These are phyloP conservation scores for Suricata suricatta DNA, from an alignment of 2,113 vertebrate species.

Conservation along the genomic window DNA sequence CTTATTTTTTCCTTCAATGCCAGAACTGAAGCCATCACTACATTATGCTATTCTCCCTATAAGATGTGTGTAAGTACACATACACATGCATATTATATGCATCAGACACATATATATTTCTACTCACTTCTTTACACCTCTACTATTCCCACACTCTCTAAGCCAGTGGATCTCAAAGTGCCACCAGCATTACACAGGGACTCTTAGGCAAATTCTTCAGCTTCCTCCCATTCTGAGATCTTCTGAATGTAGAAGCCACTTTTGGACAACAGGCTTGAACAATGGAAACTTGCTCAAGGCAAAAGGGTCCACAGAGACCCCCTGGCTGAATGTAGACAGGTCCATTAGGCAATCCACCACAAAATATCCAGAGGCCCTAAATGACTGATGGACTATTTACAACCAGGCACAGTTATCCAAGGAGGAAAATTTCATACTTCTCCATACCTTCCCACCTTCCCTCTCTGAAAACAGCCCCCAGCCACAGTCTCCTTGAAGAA, in stretches of 20 bases:
- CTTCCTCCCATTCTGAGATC: background rate
- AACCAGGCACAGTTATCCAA: background rate
- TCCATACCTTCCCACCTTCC: background rate
- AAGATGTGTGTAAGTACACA: background rate
- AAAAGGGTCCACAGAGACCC: background rate
- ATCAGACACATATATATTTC: accelerated
- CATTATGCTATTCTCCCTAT: background rate
- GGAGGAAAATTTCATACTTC: background rate
- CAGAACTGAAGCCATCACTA: background rate
- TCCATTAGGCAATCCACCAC: background rate
- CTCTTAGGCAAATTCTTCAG: background rate
- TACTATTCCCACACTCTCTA: background rate
- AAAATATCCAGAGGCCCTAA: background rate
- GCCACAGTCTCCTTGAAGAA: background rate
- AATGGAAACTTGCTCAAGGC: background rate
- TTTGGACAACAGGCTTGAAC: background rate
- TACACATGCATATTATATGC: background rate
- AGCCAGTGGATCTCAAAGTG: background rate
- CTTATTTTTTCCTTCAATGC: background rate
- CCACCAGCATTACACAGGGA: background rate
- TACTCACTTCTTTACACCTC: background rate
- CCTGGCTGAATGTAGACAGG: background rate
- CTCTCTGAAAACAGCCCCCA: background rate
- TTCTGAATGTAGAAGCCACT: background rate
- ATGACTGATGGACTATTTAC: background rate